Evolutionary conservation across 1,140 invertebrate species (phyloP).

Genomic region (Teleopsis dalmanni): DNA sequence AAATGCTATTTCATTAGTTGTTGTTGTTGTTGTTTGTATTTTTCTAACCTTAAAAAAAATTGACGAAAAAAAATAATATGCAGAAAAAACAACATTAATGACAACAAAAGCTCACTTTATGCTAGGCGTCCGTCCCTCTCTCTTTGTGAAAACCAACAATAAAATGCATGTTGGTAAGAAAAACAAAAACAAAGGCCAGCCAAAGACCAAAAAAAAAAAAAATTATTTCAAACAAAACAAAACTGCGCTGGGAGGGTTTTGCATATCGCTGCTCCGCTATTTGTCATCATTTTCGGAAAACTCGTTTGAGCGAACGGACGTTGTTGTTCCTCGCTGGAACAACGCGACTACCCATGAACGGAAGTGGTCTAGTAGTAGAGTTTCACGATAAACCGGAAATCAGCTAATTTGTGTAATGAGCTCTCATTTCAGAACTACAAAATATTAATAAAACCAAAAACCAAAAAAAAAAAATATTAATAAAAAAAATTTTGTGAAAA

Average conservation of each 20-base stretch:
- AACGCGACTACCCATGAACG: background rate
- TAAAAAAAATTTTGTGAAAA: background rate
- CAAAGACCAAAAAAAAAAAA: background rate
- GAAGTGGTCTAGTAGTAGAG: background rate
- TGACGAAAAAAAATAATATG: background rate
- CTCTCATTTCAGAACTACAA: background rate
- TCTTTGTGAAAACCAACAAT: background rate
- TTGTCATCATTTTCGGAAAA: conserved; percentile 37
- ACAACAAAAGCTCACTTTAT: background rate
- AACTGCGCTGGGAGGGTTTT: conserved; percentile 10
- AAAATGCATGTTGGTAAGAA: background rate
- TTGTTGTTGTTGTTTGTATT: background rate
- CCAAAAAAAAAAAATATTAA: conserved; percentile 3
- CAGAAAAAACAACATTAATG: background rate
- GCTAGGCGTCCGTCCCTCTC: no score
- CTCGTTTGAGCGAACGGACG: conserved; percentile 32
- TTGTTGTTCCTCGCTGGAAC: background rate
- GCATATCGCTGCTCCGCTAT: conserved; percentile 11
- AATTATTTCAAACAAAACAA: background rate
- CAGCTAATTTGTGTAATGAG: no score
- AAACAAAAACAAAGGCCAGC: background rate
- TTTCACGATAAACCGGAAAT: no score
- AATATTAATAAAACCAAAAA: conserved; percentile 1
- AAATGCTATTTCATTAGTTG: background rate
- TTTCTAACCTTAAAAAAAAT: no score